phyloP scores from a whole-genome alignment of 2,113 vertebrate genomes.

The Dicentrarchus labrax region DNA sequence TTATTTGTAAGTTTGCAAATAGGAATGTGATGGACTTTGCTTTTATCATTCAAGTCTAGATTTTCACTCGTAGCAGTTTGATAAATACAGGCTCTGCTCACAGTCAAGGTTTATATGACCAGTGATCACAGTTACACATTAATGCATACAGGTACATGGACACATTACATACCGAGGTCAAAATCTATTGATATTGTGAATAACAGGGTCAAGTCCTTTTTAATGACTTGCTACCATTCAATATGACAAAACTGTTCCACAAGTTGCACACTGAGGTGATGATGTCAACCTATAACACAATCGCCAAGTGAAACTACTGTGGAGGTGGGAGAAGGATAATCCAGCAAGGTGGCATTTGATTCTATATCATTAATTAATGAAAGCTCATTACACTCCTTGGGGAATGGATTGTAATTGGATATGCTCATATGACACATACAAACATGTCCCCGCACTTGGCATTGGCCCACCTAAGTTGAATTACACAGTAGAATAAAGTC shows the following conservation, averaged over 20 bases:
- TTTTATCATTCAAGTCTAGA: neutral
- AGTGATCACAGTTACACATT: neutral
- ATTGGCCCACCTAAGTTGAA: neutral
- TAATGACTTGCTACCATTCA: neutral
- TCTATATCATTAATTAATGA: constrained; percentile 72
- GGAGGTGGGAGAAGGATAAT: constrained; percentile 42
- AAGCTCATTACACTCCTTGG: constrained; percentile 63
- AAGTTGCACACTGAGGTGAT: constrained; percentile 17
- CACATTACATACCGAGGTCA: neutral
- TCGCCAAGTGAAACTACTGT: constrained; percentile 41
- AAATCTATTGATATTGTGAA: neutral
- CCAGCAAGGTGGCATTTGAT: constrained; percentile 70
- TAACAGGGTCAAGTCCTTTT: neutral
- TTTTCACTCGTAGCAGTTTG: neutral
- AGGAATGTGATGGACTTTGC: neutral
- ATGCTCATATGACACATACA: constrained; percentile 46
- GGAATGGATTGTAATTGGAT: constrained; percentile 77
- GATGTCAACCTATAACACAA: constrained; percentile 24
- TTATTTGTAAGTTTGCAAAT: no score
- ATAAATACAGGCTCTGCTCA: neutral
- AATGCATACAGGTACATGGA: neutral
- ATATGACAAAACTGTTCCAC: constrained; percentile 5
- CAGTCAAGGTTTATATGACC: neutral
- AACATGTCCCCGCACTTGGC: constrained; percentile 39
- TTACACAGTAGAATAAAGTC: neutral